Evolutionary conservation across 1,140 invertebrate genomes (phyloP), one percentile per base, ranked within the genome.

Genomic region (Bombyx mandarina): DNA sequence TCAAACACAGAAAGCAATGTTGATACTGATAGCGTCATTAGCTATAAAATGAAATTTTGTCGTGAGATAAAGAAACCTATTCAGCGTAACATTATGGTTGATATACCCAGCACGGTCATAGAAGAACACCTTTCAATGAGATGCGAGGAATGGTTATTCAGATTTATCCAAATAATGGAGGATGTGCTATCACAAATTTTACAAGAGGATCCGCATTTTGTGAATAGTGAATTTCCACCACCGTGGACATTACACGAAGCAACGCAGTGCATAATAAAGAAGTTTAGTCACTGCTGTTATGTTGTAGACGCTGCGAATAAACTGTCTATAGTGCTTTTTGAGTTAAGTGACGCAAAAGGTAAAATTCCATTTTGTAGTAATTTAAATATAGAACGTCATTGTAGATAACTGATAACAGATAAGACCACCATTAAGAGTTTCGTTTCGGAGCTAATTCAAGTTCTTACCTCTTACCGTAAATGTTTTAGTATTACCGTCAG

Each of bases 121-220:
- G 73, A 77, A 55, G 65, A 79, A 6, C 61, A 60, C 62, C 71
- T 85, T 42, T 69, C 43, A 62, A 66, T 54, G 46, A 75, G 69
- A 63, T 68, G 67, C 53, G 79, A 82, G 52, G 80, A 83, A 64
- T 85, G 77, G 77, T 48, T 82, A 6, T 80, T 71, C 12, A 69
- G 77, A 42, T 84, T 79, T 56, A 60, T 73, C n/a, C 79, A 84
- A 67, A 82, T 84, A 67, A 82, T 86, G 81, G 81, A 83, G 66
- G 76, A 86, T 43, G 76, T 67, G 3, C 50, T 84, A 4, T 72
- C 68, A 12, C 68, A 77, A 61, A 58, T 86, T 12, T 68, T 84
- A 48, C 65, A 67, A 42, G 58, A 67, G 54, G 66, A 77, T 12
- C 62, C 75, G 6, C 43, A 58, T 4, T 68, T 63, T 44, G 46